Evolutionary conservation across 2,888 invertebrate species (phyloP).

Genomic region (Nomada flava): DNA sequence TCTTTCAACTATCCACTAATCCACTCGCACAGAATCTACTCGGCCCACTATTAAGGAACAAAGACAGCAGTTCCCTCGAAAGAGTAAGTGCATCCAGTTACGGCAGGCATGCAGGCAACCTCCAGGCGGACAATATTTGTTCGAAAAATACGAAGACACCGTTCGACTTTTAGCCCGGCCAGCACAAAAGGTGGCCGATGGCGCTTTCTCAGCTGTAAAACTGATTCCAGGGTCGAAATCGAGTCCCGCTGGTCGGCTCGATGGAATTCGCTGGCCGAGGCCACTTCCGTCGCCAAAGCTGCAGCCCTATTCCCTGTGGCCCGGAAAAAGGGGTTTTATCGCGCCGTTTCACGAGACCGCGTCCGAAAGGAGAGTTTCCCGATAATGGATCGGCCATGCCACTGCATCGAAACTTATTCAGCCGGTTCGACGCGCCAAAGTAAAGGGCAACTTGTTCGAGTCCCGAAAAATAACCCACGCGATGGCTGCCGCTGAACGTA

Average conservation of each 20-base stretch:
- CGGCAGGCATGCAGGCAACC: not conserved
- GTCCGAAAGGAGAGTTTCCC: constrained; percentile 55
- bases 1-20: not conserved
- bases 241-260: constrained; percentile 46
- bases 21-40: not conserved
- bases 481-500: not conserved
- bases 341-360: constrained; percentile 59
- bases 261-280: constrained; percentile 45
- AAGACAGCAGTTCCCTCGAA: not conserved
- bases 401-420: constrained; percentile 48
- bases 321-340: constrained; percentile 60
- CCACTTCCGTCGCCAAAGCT: constrained; percentile 51
- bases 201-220: constrained; percentile 40
- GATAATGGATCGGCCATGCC: constrained; percentile 60
- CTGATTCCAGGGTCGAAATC: constrained; percentile 62
- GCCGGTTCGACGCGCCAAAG: constrained; percentile 28
- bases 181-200: constrained; percentile 15
- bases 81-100: not conserved
- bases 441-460: constrained; percentile 41
- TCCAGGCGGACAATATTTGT: not conserved
- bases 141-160: constrained; percentile 22
- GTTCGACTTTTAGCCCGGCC: constrained; percentile 34
- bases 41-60: too few relatives aligned
- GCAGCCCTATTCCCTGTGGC: constrained; percentile 23
- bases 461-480: constrained; percentile 13